Base-by-base conservation (phyloP, 1,140 invertebrate genomes). In the Propsilocerus akamusi region DNA sequence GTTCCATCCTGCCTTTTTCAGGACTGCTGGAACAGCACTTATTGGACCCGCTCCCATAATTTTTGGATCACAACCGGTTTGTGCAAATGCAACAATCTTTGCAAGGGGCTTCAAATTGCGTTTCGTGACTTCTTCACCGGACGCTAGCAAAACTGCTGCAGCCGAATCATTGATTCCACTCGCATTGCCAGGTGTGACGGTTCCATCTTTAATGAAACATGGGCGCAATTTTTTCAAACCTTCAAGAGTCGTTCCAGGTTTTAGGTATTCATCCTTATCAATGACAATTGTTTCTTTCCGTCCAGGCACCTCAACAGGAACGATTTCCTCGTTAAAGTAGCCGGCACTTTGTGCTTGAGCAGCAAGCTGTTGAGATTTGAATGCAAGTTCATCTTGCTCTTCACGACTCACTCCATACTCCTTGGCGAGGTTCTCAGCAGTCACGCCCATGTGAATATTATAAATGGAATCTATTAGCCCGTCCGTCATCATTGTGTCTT, bases 111-210 rank as follows among this genome's bases (percentile, higher is more conserved):
- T 62, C 0, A 70, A 46, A 1, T 63, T 57, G 41, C 63, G 62
- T 26, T 63, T 61, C 41, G 58, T 58, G 2, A 80, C 75, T 55
- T 72, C 67, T 52, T 72, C 63, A 47, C 64, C 63, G 25, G 73
- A 77, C 70, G 78, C 78, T 11, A 93, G 57, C 37, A 91, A 67
- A 6, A 92, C 66, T 25, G 78, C 83, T 25, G 88, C 87, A 30
- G 89, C 87, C 12, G 88, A 87, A 67, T 93, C 89, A 65, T 89
- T 90, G 28, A 91, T 71, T 34, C 86, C 83, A 12, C 83, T 86
- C 11, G 83, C 72, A 71, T 87, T 88, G 47, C 83, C 84, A 30
- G 84, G 69, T 17, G 84, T 88, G 17, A 87, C 77, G 17, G 77
- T 79, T n/a, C 81, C 82, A 55, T 71, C 68, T 59, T 67, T 52